Base-by-base conservation (phyloP, 2,797 vertebrate species). In the Catostomus latipinnis region DNA sequence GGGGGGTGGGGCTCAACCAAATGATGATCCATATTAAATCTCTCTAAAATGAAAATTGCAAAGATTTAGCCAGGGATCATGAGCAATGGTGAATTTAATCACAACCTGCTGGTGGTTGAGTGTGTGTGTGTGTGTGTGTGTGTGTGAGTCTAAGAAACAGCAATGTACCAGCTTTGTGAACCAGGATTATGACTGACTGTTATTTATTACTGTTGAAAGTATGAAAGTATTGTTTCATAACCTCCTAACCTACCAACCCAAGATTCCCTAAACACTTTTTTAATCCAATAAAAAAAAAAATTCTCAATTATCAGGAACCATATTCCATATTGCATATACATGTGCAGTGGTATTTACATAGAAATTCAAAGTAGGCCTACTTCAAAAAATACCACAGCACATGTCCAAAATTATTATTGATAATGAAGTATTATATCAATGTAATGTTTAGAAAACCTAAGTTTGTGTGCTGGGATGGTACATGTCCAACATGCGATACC, bases 1-100 rank as follows among this genome's bases (percentile, higher is more conserved):
- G 34, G 86, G 89, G 90, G 80, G 93, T 92, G 91, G 91, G 89
- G 92, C 91, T 90, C 91, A 90, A 89, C 90, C 87, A 85, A 91
- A 93, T 90, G 91, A 93, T 95, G 91, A 96, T 96, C 95, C 95
- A 95, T 95, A 96, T 96, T 97, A 96, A 98, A 96, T 96, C 96
- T 96, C 93, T 88, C 90, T 95, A 94, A 97, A 98, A 97, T 97
- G 95, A 97, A 97, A 97, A 98, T 96, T 95, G 95, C 94, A 93
- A 96, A 96, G 96, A 95, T 96, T 96, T 95, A 96, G 93, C 93
- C 93, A 91, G 82, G 94, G 95, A 95, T 96, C 91, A 94, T 94
- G 93, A 93, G 93, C 92, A 92, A 87, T 91, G 89, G 93, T 94
- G 94, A 96, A 96, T 96, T 95, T 96, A 97, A 96, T 97, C 95